A percentile compares a stretch with the other conserved stretches of the same genome.
Evolutionary conservation across 2,797 vertebrate genomes (phyloP).

Genomic region (Bovichtus variegatus): DNA sequence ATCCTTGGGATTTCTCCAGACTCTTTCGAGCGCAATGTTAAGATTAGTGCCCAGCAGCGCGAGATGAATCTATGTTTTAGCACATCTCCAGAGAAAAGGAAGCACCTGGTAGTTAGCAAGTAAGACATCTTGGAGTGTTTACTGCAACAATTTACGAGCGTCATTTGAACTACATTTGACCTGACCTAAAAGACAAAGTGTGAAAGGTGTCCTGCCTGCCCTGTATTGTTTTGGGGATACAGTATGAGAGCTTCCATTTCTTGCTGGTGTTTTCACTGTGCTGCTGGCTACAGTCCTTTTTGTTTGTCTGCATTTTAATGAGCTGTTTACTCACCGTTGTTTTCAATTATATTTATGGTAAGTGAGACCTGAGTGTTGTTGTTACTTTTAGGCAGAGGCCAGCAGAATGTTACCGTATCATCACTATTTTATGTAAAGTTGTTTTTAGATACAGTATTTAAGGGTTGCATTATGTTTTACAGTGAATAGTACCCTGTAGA

Average conservation of each 20-base stretch:
- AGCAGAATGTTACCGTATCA: conserved; percentile 10
- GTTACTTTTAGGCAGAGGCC: conserved; percentile 18
- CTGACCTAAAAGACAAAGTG: conserved; percentile 5
- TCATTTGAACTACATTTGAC: background rate
- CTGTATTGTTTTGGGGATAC: conserved; percentile 21
- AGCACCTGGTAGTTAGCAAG: conserved; percentile 40
- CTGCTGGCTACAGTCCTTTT: conserved; percentile 22
- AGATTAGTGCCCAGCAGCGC: conserved; percentile 10
- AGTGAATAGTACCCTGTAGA: conserved; percentile 2
- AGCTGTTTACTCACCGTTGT: conserved; percentile 36
- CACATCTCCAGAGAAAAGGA: conserved; percentile 49
- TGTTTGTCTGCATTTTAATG: conserved; percentile 45
- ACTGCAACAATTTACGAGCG: background rate
- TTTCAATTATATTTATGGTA: conserved; percentile 14
- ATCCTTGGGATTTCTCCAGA: conserved; percentile 7
- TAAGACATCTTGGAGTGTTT: conserved; percentile 23
- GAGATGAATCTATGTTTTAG: conserved; percentile 9
- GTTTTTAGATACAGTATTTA: conserved; percentile 29
- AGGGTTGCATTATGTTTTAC: conserved; percentile 24
- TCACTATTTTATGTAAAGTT: conserved; percentile 27
- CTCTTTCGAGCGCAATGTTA: conserved; percentile 32
- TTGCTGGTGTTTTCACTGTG: conserved; percentile 30
- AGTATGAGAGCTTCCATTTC: conserved; percentile 21
- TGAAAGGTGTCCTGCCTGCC: conserved; percentile 8
- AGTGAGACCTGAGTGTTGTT: conserved; percentile 24